Evolutionary conservation across 2,888 invertebrate genomes (phyloP), one percentile per base, ranked within the genome.

Genomic region (Apantesis nais): DNA sequence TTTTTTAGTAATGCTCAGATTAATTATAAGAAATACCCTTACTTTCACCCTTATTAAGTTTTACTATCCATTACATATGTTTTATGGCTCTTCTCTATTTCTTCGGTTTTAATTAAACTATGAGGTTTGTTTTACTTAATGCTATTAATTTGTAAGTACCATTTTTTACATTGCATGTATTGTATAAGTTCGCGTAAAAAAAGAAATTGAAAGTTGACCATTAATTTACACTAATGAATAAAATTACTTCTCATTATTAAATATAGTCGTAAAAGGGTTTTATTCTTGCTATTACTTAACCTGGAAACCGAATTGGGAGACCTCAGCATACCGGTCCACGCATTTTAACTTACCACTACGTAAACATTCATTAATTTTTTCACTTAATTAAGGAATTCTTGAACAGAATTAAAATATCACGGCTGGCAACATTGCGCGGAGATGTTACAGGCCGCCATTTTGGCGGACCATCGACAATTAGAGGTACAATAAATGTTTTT

Each of bases 401-500:
- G 61, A 61, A 77, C 74, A 37, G 34, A 81, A 81, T 83, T 77
- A 83, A 81, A 82, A 83, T 82, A 83, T 82, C 79, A 77, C 79
- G 74, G 68, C 77, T 80, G 80, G 76, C 77, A 82, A 78, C 79
- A 81, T 73, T 70, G 62, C 63, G 58, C 66, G 66, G 70, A 62
- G 80, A 83, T 84, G 84, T 78, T 79, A 78, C 79, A 77, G 78
- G 61, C 77, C 71, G 76, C 85, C 82, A 78, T 87, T 80, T 81
- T 79, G 73, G 82, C 75, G 68, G 71, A 71, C 79, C 82, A 82
- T 83, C 77, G 80, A 85, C 86, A 90, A 89, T 90, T 90, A 87
- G 86, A 84, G 83, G 74, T 60, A 73, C 78, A 83, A 85, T 86
- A 85, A 86, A 80, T 78, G 78, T 80, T 83, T 85, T 82, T 81